These are phyloP conservation scores for Linnaemya vulpina DNA, from an alignment of 2,888 invertebrate genomes.

Conservation along the genomic window DNA sequence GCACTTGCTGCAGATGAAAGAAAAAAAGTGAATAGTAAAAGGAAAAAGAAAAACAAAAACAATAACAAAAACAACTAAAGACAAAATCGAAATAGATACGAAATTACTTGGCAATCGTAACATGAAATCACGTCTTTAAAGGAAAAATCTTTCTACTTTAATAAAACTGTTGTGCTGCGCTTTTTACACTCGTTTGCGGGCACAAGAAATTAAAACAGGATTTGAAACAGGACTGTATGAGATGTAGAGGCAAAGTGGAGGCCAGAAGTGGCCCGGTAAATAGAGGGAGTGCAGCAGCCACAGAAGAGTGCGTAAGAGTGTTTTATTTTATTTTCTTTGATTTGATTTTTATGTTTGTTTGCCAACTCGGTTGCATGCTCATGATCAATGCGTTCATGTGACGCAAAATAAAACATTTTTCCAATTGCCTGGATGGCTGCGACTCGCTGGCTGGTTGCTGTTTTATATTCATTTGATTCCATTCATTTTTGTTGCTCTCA, in stretches of 20 bases:
- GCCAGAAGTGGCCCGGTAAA: neutral
- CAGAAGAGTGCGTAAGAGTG: conserved; percentile 23
- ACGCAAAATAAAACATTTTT: conserved; percentile 71
- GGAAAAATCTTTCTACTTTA: conserved; percentile 45
- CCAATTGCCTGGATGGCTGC: conserved; percentile 47
- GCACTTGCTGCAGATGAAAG: conserved; percentile 21
- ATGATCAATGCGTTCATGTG: conserved; percentile 72
- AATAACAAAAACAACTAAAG: conserved; percentile 22
- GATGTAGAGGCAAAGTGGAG: neutral
- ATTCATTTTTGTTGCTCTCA: conserved; percentile 8
- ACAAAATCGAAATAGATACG: conserved; percentile 65
- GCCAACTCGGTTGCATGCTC: conserved; percentile 66
- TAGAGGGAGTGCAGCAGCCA: conserved; percentile 36
- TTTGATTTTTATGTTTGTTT: no score
- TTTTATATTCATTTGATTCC: no score
- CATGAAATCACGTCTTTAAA: conserved; percentile 72
- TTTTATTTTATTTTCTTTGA: conserved; percentile 34
- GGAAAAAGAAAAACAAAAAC: neutral
- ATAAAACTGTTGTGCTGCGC: neutral
- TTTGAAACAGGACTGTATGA: conserved; percentile 49
- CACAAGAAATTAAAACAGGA: conserved; percentile 40
- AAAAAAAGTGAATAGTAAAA: no score
- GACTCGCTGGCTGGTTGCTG: neutral
- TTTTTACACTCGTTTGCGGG: conserved; percentile 11
- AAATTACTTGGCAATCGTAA: conserved; percentile 70